These are phyloP conservation scores for Motacilla alba DNA, from an alignment of 2,113 vertebrate species.

Conservation along the genomic window DNA sequence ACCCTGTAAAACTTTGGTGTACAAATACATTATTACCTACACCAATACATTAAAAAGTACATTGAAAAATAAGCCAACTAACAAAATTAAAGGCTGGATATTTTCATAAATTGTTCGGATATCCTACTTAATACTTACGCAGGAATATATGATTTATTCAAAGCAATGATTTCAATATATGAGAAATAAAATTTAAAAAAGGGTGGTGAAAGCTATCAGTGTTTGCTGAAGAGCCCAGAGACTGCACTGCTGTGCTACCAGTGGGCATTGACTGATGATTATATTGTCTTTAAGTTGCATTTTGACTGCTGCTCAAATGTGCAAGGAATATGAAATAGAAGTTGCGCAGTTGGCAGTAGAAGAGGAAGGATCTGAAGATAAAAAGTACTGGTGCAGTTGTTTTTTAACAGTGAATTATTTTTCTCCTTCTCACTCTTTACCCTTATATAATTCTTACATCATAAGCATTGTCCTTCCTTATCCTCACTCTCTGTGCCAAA, in stretches of 20 bases:
- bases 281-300: not conserved
- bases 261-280: not conserved
- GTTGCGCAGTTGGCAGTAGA: not conserved
- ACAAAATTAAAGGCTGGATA: not conserved
- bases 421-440: not conserved
- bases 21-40: not conserved
- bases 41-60: not conserved
- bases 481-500: not conserved
- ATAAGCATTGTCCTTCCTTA: not conserved
- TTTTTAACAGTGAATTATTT: not conserved
- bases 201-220: not conserved
- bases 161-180: not conserved
- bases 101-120: not conserved
- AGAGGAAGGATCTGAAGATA: not conserved
- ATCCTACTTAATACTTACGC: not conserved
- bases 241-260: not conserved
- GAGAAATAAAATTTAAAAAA: too few relatives aligned
- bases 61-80: not conserved
- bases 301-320: not conserved
- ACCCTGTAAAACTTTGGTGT: not conserved
- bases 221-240: not conserved
- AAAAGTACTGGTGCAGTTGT: not conserved
- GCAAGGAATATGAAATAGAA: not conserved
- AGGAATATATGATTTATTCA: not conserved
- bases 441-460: not conserved